Base-by-base conservation (phyloP, 1,140 invertebrate genomes). In the Drosophila orosa region DNA sequence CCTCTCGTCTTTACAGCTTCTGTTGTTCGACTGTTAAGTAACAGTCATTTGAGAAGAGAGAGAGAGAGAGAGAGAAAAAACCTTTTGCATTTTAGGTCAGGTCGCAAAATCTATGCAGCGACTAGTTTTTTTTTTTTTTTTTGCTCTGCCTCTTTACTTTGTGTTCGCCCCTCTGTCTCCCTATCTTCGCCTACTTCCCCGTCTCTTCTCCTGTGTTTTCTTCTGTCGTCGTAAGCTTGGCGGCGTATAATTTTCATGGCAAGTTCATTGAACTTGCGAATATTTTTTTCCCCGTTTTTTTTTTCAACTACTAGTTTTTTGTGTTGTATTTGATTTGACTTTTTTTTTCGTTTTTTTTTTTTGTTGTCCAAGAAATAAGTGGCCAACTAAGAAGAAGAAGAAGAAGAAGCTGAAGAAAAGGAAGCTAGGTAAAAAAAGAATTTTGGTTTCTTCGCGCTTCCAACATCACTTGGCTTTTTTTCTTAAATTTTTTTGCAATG, bases 51-150 rank as follows among this genome's bases (percentile, higher is more conserved):
- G 25, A 42, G 39, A 44, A 29, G 25, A 57, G 57, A 66, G 22
- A 60, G 13, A 47, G n/a, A 19, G 7, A 25, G 62, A 22, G 6
- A 13, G 27, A 69, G 75, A 69, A 66, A 35, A 48, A 71, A 17
- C 65, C 79, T 84, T 89, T 87, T 86, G 82, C 85, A 91, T 91
- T 91, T 91, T 91, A 91, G 89, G 90, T 91, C 89, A 91, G 90
- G 85, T 91, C 85, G 82, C 82, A 87, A 90, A 71, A 87, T 91
- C 78, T 81, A 89, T 91, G 81, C 78, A 79, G 69, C 75, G 76
- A 87, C 84, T 86, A 81, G 78, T 86, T 86, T 84, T 58, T 39
- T 48, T 56, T 60, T 39, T 87, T 80, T 84, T 58, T 29, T 45
- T 48, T 60, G 33, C 22, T 54, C 17, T 29, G 42, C 47, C 58